Base-by-base conservation (phyloP, 2,797 vertebrate species). In the Kryptopterus vitreolus region DNA sequence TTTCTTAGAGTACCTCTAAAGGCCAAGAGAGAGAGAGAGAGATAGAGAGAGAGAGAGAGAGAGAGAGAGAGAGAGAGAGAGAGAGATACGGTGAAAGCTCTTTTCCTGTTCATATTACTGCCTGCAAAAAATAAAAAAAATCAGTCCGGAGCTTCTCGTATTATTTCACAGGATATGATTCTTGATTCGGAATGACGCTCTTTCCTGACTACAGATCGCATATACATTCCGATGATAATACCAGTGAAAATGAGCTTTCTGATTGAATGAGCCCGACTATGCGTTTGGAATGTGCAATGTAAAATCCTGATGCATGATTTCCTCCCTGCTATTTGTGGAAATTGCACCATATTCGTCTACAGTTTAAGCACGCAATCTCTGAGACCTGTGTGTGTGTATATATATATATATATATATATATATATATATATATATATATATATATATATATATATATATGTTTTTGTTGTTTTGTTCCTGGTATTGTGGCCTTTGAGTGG, bases 401-500 rank as follows among this genome's bases (percentile, higher is more conserved):
- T n/a, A n/a, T n/a, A n/a, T n/a, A n/a, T n/a, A n/a, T n/a, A n/a
- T n/a, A n/a, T n/a, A n/a, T n/a, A n/a, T n/a, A n/a, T n/a, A n/a
- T n/a, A n/a, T n/a, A n/a, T n/a, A n/a, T n/a, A n/a, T n/a, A n/a
- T n/a, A n/a, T n/a, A n/a, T n/a, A n/a, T n/a, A n/a, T n/a, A n/a
- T n/a, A n/a, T n/a, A n/a, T n/a, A n/a, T n/a, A n/a, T n/a, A n/a
- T n/a, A n/a, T n/a, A n/a, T n/a, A n/a, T n/a, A n/a, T n/a, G n/a
- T n/a, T 43, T 43, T 43, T 74, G 46, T 71, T 29, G 13, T 76
- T 38, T 59, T 55, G 48, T 50, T 50, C 11, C 16, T 50, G 22
- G 57, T 46, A n/a, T 66, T 76, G 76, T 59, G 78, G 59, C 50
- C 62, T 74, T 81, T 76, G 65, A 79, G 76, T 81, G 76, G 18